phyloP scores from a whole-genome alignment of 2,797 vertebrate species.

The Melanotaenia boesemani region DNA sequence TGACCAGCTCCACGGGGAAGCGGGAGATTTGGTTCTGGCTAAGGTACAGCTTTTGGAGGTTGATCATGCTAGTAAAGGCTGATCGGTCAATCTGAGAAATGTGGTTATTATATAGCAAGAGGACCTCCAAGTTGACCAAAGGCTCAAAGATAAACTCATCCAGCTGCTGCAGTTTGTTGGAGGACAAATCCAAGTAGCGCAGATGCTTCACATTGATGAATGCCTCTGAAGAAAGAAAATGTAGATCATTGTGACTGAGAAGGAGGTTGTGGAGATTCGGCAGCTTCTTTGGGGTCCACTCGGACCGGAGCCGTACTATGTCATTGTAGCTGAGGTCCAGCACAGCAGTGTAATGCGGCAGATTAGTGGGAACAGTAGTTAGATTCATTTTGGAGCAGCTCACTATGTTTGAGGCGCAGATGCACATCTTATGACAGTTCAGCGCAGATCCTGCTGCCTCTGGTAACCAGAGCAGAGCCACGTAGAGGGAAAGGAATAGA shows the following conservation, averaged over 20 bases:
- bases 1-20: slow-evolving; percentile 92
- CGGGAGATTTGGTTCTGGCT: slow-evolving; percentile 94
- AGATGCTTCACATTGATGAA: slow-evolving; percentile 89
- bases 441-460: slow-evolving; percentile 62
- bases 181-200: slow-evolving; percentile 94
- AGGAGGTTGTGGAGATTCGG: slow-evolving; percentile 91
- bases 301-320: slow-evolving; percentile 84
- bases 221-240: slow-evolving; percentile 93
- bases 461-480: slow-evolving; percentile 70
- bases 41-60: slow-evolving; percentile 94
- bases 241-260: slow-evolving; percentile 92
- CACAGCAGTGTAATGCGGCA: slow-evolving; percentile 89
- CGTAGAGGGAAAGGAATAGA: slow-evolving; percentile 59
- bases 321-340: slow-evolving; percentile 96
- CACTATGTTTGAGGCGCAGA: slow-evolving; percentile 97
- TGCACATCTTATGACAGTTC: slow-evolving; percentile 89
- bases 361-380: slow-evolving; percentile 78
- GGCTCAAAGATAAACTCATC: slow-evolving; percentile 93
- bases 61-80: slow-evolving; percentile 88
- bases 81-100: slow-evolving; percentile 90
- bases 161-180: slow-evolving; percentile 87
- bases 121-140: slow-evolving; percentile 89
- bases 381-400: slow-evolving; percentile 95
- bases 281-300: slow-evolving; percentile 89
- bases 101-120: slow-evolving; percentile 94